Conservation (phyloP, 1,140 invertebrate genomes). For the Physella acuta region DNA sequence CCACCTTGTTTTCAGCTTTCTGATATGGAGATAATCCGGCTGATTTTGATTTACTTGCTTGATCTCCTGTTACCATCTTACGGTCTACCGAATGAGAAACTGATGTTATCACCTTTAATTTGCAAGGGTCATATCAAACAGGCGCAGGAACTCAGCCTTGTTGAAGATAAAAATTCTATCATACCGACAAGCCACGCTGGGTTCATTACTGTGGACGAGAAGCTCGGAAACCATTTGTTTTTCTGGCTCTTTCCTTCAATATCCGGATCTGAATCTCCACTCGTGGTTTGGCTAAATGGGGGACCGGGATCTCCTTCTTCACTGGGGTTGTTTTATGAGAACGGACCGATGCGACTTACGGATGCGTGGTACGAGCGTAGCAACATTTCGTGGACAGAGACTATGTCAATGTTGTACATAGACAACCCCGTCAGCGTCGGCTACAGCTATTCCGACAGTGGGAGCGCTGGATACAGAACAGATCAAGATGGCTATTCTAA, state of each 20-base stretch:
- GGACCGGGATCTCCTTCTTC: conserved; percentile 76
- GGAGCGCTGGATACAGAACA: conserved; percentile 51
- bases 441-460: conserved; percentile 51
- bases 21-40: no score
- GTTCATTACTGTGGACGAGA: conserved; percentile 73
- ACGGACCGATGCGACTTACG: conserved; percentile 66
- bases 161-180: neutral
- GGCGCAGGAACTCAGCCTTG: neutral
- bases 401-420: conserved; percentile 79
- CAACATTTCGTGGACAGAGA: conserved; percentile 69
- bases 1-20: no score
- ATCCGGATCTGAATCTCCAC: conserved; percentile 60
- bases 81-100: no score
- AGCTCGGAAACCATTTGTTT: conserved; percentile 78
- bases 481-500: conserved; percentile 58
- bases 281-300: conserved; percentile 82
- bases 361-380: neutral
- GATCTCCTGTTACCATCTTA: no score
- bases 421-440: conserved; percentile 76
- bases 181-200: conserved; percentile 62
- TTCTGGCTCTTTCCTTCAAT: conserved; percentile 84
- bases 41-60: no score
- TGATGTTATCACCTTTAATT: conserved; percentile 1
- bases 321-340: conserved; percentile 76
- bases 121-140: neutral